Base-by-base conservation (phyloP, 2,888 invertebrate species). In the Harpagoxenus sublaevis region DNA sequence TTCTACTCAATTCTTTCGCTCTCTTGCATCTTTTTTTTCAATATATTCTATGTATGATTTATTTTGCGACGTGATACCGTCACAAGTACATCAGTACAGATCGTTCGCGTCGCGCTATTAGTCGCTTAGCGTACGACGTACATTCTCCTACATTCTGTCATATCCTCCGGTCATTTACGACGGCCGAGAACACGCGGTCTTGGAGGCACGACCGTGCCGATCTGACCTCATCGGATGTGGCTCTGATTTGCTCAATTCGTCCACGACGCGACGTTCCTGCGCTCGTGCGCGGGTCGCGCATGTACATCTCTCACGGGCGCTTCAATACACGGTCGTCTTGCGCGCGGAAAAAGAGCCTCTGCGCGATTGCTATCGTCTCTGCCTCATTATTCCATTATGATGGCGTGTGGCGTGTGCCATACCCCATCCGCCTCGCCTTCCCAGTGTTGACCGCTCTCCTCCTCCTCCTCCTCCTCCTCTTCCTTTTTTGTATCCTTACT, bases 181-280 rank as follows among this genome's bases (percentile, higher is more conserved):
- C 53, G 53, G 53, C 45, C 57, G 35, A 39, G 79, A 79, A 79
- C 74, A 63, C 70, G 83, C 88, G 84, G 86, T 88, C 91, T 88
- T 85, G 89, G 86, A 84, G 84, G 83, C 65, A 51, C 83, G 84
- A 86, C 73, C 74, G 51, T 78, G 88, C 86, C 89, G 89, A 92
- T 93, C 92, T 94, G 94, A 94, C 93, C 94, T 94, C 94, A 94
- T 94, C 94, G 94, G 94, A 94, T 94, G 94, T 94, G 93, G 92
- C 94, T 94, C 92, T 94, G 94, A 94, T 94, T 94, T 94, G 94
- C 94, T 94, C 94, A 94, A 94, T 94, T 94, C 93, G 93, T 94
- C 92, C 92, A 94, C 90, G 89, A 90, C 90, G 90, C 90, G 89
- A 90, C 90, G 90, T 87, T 88, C 84, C 83, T 86, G 82, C 84